Evolutionary conservation across 2,888 invertebrate genomes (phyloP), one percentile per base, ranked within the genome.

Genomic region (Cryptophagus acutangulus): DNA sequence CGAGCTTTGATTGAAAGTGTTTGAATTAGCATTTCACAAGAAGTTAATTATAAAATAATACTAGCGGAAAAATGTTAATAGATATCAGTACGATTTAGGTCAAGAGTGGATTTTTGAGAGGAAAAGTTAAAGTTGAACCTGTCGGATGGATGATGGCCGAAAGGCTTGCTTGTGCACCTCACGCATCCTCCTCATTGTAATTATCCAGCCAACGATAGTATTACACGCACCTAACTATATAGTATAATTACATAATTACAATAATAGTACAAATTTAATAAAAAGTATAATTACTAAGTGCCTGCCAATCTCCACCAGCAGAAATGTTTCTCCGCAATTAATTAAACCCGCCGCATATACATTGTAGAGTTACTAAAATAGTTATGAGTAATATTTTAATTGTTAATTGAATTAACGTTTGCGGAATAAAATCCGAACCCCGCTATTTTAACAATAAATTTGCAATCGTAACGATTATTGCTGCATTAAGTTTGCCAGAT

Each of bases 261-360:
- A 31, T 31, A 31, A 31, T 31, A 31, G 31, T 31, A 15, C 16
- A 31, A 29, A 31, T 9, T 15, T 15, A 31, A 31, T 31, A 31
- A 31, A 31, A 31, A 31, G n/a, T 31, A 31, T 31, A 31, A 31
- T 31, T 31, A 31, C 12, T 31, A 31, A 31, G 31, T 31, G 31
- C 31, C 31, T 31, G 31, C 31, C 31, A 31, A 31, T 31, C 31
- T 31, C 15, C 3, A 6, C 31, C 12, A 15, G 14, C 3, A 31
- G 31, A 31, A 15, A 26, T 12, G 12, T n/a, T n/a, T n/a, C n/a
- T n/a, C n/a, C n/a, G 26, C 26, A 26, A 12, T 26, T 26, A 26
- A n/a, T 26, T 26, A 26, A 12, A 13, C 26, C n/a, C 26, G 12
- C 12, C 12, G 12, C 12, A 26, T 8, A 26, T 26, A 26, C 12